phyloP scores from a whole-genome alignment of 2,113 vertebrate genomes.

The Paracanthobrama guichenoti region DNA sequence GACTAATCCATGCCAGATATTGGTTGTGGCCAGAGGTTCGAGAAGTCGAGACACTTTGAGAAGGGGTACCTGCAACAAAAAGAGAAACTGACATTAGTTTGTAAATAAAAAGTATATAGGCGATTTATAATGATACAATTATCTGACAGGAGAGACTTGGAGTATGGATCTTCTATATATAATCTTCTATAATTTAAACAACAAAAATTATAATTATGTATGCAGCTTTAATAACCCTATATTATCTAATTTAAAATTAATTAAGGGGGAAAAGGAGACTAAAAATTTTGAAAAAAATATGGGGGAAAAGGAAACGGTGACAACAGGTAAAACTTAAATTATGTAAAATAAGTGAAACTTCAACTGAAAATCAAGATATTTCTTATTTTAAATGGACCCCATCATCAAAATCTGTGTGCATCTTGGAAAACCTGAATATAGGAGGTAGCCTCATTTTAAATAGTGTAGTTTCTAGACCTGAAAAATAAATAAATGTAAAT shows the following conservation, averaged over 20 bases:
- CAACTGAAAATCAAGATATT: neutral
- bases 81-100: neutral
- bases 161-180: neutral
- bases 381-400: neutral
- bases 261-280: neutral
- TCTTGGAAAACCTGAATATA: neutral
- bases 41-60: neutral
- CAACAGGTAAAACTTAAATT: no score
- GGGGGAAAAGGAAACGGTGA: no score
- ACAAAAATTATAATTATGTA: neutral
- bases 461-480: neutral
- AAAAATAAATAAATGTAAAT: neutral
- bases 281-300: neutral
- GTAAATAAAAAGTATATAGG: neutral
- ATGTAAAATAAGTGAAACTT: neutral
- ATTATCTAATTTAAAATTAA: neutral
- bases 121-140: neutral
- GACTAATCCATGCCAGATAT: conserved; percentile 51
- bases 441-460: neutral
- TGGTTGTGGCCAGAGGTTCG: neutral
- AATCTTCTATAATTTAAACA: neutral
- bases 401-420: neutral
- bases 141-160: neutral
- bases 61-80: conserved; percentile 48
- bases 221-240: no score